These are phyloP conservation scores for Nettapus auritus DNA, from an alignment of 2,113 vertebrate genomes.

Conservation along the genomic window DNA sequence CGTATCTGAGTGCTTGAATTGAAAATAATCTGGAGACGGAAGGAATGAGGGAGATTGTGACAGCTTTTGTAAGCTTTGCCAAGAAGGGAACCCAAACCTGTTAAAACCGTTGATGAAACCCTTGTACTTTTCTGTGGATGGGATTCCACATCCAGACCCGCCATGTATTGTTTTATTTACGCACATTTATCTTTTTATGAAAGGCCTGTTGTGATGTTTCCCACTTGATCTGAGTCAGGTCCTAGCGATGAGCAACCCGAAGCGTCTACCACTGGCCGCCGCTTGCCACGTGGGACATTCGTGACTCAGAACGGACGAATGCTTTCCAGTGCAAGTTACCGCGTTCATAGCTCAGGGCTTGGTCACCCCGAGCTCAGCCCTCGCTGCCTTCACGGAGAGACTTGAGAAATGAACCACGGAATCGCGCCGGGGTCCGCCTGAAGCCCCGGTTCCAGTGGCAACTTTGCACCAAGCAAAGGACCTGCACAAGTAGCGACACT, in stretches of 20 bases:
- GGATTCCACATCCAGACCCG: not conserved
- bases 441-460: accelerated
- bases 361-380: accelerated
- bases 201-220: not conserved
- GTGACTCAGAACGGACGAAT: accelerated
- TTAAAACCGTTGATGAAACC: not conserved
- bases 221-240: not conserved
- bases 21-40: not conserved
- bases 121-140: not conserved
- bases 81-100: not conserved
- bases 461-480: accelerated
- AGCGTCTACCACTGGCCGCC: accelerated
- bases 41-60: not conserved
- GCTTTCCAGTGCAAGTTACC: not conserved
- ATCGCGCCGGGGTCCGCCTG: accelerated
- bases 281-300: not conserved
- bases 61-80: not conserved
- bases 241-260: accelerated
- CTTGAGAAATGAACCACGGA: not conserved
- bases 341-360: accelerated
- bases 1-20: not conserved
- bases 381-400: not conserved
- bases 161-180: not conserved
- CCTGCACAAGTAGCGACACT: not conserved
- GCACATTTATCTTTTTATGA: not conserved